Base-by-base conservation (phyloP, 2,888 invertebrate genomes). In the Eristalis tenax region DNA sequence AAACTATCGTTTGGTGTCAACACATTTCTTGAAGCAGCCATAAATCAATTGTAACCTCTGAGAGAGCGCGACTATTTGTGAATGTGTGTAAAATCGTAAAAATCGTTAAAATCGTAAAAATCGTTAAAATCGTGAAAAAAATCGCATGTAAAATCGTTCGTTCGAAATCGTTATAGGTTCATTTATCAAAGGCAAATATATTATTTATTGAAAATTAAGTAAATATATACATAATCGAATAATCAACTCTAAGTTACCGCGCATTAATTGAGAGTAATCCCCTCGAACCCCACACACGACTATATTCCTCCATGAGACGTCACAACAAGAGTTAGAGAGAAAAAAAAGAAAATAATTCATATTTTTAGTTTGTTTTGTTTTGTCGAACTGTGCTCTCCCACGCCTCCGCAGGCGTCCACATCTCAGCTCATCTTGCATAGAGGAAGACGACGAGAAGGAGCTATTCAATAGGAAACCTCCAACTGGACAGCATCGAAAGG, bases 21-120 rank as follows among this genome's bases (percentile, higher is more conserved):
- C 97, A 93, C 97, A 97, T 94, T 97, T 97, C 94, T 94, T 97
- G 94, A 97, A 97, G 94, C 97, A 97, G 94, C 97, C 97, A 95
- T 97, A 97, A 96, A 95, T 95, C 93, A 91, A 90, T 90, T 13
- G 2, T 64, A 26, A 66, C 18, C 22, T 10, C 32, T 59, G 11
- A 57, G 35, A 40, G n/a, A 77, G 38, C 71, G 71, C 50, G 50
- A 50, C 18, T 8, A n/a, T 57, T 26, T 78, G 73, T 86, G 64
- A 57, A 81, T 81, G 76, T 82, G 76, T 79, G 64, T 74, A 57
- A 28, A 68, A 57, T 80, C 68, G 77, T 73, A 43, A 22, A 23
- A 23, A 57, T 76, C 65, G 38, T 13, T 15, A 38, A 32, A 65
- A n/a, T n/a, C n/a, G n/a, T n/a, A n/a, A 26, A 26, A 38, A 43